phyloP scores from a whole-genome alignment of 2,888 invertebrate genomes.

The Terebella lapidaria region DNA sequence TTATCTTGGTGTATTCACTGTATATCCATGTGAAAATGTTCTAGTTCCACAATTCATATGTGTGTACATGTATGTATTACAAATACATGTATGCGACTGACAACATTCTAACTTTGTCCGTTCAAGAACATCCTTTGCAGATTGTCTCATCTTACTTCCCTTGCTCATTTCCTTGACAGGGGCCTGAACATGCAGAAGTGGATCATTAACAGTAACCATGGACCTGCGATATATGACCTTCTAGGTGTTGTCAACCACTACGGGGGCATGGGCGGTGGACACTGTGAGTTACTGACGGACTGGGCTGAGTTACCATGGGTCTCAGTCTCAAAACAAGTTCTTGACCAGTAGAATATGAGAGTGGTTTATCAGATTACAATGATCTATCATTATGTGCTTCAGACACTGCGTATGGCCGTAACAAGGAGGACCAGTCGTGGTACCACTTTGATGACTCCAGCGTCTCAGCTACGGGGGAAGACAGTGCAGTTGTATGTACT shows the following conservation, averaged over 20 bases:
- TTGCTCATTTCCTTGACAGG: constrained; percentile 32
- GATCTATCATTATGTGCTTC: no score
- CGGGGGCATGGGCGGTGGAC: constrained; percentile 55
- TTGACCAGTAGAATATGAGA: not conserved
- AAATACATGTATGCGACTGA: no score
- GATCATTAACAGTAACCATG: constrained; percentile 52
- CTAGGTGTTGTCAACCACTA: constrained; percentile 59
- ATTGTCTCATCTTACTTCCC: no score
- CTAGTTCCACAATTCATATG: no score
- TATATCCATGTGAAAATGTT: no score
- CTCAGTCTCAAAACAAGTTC: not conserved
- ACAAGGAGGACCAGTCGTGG: constrained; percentile 55
- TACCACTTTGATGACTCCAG: constrained; percentile 58
- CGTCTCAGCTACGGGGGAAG: constrained; percentile 52
- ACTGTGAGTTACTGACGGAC: constrained; percentile 42
- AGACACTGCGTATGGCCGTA: constrained; percentile 58
- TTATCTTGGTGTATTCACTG: no score
- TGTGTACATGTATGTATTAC: no score
- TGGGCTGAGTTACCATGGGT: not conserved
- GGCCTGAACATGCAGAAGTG: constrained; percentile 55
- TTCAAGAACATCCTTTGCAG: no score
- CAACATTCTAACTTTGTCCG: no score
- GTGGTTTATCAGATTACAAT: not conserved
- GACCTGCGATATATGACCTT: constrained; percentile 55
- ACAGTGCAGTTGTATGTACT: constrained; percentile 53